Percentiles rank a stretch among this genome's conserved stretches.
Conservation (phyloP, 2,797 vertebrate species). For the Eleutherodactylus coqui region DNA sequence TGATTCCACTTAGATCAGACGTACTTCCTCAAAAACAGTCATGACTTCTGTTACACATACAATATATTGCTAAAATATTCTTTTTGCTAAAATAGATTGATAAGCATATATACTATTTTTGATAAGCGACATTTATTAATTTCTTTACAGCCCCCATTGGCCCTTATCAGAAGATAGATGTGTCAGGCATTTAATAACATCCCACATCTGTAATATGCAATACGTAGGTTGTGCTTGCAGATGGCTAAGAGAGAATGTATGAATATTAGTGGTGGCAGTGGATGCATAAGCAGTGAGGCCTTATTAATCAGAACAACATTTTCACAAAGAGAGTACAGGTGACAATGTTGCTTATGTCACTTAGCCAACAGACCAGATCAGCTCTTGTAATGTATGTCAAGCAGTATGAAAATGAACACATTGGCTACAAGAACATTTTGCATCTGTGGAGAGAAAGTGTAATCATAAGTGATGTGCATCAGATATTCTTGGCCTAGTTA, state of each 20-base stretch:
- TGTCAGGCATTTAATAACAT: neutral
- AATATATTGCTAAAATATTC: no score
- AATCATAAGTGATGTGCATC: no score
- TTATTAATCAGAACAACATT: neutral
- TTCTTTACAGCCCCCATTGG: no score
- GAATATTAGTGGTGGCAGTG: neutral
- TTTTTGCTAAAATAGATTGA: no score
- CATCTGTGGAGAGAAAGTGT: neutral
- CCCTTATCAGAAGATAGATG: no score
- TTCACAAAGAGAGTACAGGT: neutral
- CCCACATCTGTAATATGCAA: neutral
- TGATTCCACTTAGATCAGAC: no score
- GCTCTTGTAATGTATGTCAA: neutral
- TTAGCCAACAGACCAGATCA: conserved; percentile 3
- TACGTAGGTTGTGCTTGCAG: neutral
- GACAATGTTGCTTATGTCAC: neutral
- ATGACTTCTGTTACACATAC: no score
- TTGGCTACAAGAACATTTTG: neutral
- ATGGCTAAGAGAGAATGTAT: neutral
- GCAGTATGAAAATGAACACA: neutral
- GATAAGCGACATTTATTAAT: no score
- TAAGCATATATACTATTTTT: no score
- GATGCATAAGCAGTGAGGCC: neutral
- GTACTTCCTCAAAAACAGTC: no score
- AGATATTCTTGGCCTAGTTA: neutral